Conservation (phyloP, 1,140 invertebrate genomes). For the Rhagoletis pomonella region DNA sequence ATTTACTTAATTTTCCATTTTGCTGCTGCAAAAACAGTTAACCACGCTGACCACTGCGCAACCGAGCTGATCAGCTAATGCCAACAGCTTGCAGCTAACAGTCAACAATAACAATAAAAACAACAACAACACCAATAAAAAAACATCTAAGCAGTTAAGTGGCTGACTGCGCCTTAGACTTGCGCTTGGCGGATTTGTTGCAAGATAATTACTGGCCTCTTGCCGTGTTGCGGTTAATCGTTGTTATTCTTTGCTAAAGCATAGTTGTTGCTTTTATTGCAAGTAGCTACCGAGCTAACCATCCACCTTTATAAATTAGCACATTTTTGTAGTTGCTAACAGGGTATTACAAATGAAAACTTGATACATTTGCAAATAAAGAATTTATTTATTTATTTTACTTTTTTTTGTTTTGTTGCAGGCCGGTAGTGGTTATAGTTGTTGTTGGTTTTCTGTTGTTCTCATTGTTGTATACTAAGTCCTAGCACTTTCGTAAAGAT, state of each 20-base stretch:
- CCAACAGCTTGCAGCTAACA: not conserved
- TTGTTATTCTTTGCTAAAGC: constrained; percentile 6
- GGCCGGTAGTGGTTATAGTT: too few relatives aligned
- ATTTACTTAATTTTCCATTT: not conserved
- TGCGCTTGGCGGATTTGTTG: not conserved
- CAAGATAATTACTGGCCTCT: constrained; percentile 42
- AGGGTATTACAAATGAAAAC: not conserved
- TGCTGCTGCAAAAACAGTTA: not conserved
- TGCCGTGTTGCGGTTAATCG: constrained; percentile 41
- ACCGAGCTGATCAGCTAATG: not conserved
- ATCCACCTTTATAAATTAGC: constrained; percentile 6
- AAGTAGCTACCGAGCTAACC: not conserved
- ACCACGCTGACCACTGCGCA: not conserved
- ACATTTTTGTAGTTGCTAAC: not conserved
- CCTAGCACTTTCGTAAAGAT: not conserved
- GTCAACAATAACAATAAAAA: not conserved
- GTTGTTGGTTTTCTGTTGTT: too few relatives aligned
- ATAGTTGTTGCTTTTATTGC: not conserved
- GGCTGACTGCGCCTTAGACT: constrained; percentile 20
- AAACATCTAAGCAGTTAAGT: not conserved
- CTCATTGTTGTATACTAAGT: not conserved
- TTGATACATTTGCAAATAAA: not conserved
- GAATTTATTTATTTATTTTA: too few relatives aligned
- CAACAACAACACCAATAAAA: not conserved
- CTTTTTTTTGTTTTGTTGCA: too few relatives aligned